Evolutionary conservation across 2,797 vertebrate genomes (phyloP).

Genomic region (Sebastes minor): DNA sequence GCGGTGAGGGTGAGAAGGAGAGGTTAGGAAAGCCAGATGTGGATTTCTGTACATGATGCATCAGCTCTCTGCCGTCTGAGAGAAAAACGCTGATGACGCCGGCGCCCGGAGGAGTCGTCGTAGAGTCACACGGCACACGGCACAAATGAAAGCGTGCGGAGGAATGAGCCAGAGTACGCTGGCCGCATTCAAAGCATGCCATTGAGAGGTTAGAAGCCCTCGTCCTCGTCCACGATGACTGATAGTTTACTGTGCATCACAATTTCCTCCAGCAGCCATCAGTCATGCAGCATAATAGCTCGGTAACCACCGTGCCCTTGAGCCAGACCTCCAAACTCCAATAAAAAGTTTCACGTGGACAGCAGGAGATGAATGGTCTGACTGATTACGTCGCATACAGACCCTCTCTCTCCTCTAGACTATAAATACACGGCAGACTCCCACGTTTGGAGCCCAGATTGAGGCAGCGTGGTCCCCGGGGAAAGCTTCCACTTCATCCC

Average conservation of each 20-base stretch:
- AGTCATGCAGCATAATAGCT: background rate
- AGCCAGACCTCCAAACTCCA: constrained; percentile 8
- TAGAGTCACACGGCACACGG: background rate
- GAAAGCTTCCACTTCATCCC: constrained; percentile 30
- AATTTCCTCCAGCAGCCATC: background rate
- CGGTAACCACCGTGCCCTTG: background rate
- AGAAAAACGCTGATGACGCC: constrained; percentile 23
- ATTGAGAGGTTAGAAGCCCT: background rate
- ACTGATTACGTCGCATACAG: background rate
- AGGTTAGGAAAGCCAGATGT: constrained; percentile 15
- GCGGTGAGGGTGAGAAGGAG: too few relatives aligned
- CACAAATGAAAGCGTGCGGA: constrained; percentile 2
- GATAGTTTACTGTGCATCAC: background rate
- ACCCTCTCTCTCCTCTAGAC: constrained; percentile 21
- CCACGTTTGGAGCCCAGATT: constrained; percentile 23
- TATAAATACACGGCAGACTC: constrained; percentile 48
- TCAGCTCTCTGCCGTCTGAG: constrained; percentile 14
- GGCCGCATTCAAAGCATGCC: background rate
- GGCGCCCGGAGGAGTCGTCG: background rate
- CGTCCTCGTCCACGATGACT: background rate
- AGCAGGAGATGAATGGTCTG: constrained; percentile 13
- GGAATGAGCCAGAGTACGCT: background rate
- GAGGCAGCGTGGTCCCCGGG: constrained; percentile 18
- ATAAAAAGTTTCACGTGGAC: background rate
- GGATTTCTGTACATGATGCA: constrained; percentile 5